Evolutionary conservation across 2,797 vertebrate genomes (phyloP).

Genomic region (Tachyglossus aculeatus): DNA sequence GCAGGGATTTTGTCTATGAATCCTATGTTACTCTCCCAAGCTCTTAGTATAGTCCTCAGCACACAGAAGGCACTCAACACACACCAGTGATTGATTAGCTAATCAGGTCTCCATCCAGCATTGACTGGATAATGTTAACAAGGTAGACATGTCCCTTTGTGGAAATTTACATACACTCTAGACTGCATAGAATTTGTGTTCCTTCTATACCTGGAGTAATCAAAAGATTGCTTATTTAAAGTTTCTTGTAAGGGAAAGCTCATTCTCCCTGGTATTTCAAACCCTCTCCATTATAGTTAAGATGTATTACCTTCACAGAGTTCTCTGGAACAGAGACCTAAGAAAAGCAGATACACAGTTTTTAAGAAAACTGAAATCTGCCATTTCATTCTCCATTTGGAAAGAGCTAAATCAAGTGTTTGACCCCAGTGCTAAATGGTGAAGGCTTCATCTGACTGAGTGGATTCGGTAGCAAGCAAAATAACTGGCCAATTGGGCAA

Average conservation of each 20-base stretch:
- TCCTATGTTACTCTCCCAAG: too few species aligned
- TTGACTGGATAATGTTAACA: too few species aligned
- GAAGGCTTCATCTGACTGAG: not conserved
- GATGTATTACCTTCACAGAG: not conserved
- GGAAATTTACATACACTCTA: too few species aligned
- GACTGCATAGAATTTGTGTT: too few species aligned
- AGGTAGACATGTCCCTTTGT: too few species aligned
- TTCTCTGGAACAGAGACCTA: not conserved
- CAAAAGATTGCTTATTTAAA: conserved; percentile 27
- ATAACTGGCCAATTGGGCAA: not conserved
- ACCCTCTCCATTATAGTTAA: not conserved
- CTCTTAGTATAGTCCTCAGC: too few species aligned
- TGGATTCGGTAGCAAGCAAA: not conserved
- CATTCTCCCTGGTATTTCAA: not conserved
- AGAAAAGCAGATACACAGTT: conserved; percentile 8
- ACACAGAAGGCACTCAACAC: too few species aligned
- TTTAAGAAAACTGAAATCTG: not conserved
- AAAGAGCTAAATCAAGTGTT: conserved; percentile 1
- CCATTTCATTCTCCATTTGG: not conserved
- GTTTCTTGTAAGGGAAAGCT: conserved; percentile 14
- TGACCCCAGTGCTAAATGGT: not conserved
- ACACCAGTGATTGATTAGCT: too few species aligned
- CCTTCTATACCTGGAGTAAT: too few species aligned
- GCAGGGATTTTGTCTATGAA: too few species aligned
- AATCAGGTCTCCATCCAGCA: too few species aligned